A percentile compares a stretch with the other conserved stretches of the same genome.
Conservation (phyloP, 2,797 vertebrate genomes). For the Netta rufina region DNA sequence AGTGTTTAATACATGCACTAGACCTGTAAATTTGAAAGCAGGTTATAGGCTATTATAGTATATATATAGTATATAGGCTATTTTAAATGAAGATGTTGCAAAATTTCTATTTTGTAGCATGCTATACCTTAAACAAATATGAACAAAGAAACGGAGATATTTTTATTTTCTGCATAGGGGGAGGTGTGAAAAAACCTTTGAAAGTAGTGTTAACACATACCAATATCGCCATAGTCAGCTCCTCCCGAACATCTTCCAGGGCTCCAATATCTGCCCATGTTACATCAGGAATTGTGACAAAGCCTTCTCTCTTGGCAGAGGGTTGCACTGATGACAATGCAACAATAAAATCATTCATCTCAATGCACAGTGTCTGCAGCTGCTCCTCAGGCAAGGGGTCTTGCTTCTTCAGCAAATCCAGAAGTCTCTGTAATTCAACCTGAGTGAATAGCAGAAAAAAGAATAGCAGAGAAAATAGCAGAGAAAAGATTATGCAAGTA, state of each 20-base stretch:
- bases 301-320: slow-evolving; percentile 97
- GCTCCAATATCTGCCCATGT: slow-evolving; percentile 95
- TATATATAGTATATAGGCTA: neutral
- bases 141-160: neutral
- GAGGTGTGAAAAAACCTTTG: neutral
- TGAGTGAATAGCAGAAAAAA: slow-evolving; percentile 29
- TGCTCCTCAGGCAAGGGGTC: slow-evolving; percentile 83
- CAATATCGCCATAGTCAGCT: slow-evolving; percentile 97
- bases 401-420: slow-evolving; percentile 82
- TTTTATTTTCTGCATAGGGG: neutral
- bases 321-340: slow-evolving; percentile 90
- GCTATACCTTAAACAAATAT: neutral
- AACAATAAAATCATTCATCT: slow-evolving; percentile 89
- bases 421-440: slow-evolving; percentile 84
- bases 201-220: slow-evolving; percentile 71
- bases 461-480: too few relatives aligned
- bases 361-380: slow-evolving; percentile 85
- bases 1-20: neutral
- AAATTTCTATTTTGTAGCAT: neutral
- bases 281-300: slow-evolving; percentile 94
- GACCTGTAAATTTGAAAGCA: neutral
- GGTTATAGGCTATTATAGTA: neutral
- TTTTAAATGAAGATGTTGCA: neutral
- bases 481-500: neutral
- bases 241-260: slow-evolving; percentile 91